These are phyloP conservation scores for Ornithoptera priamus DNA, from an alignment of 2,888 invertebrate genomes.

Conservation along the genomic window DNA sequence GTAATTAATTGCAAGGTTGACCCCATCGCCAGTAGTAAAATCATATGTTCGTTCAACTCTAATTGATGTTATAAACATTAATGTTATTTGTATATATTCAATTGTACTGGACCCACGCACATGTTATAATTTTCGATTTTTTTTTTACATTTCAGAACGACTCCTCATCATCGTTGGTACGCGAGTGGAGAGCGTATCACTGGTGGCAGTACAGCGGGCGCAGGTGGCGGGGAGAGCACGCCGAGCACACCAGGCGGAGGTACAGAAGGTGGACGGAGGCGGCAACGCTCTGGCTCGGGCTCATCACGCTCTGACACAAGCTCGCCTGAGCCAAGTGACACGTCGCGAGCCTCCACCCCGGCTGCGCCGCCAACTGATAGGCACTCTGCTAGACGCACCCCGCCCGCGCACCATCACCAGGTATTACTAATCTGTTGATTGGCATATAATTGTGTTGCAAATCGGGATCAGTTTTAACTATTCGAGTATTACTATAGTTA, in stretches of 20 bases:
- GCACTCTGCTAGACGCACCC: slow-evolving; percentile 55
- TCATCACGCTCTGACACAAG: slow-evolving; percentile 77
- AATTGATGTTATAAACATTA: no score
- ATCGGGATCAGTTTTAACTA: no score
- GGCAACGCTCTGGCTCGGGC: slow-evolving; percentile 77
- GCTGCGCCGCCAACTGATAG: slow-evolving; percentile 65
- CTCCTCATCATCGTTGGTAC: slow-evolving; percentile 71
- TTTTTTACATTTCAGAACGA: slow-evolving; percentile 45
- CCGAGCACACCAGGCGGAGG: slow-evolving; percentile 73
- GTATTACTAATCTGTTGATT: slow-evolving; percentile 21
- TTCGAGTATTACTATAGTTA: no score
- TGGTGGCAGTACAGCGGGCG: slow-evolving; percentile 40
- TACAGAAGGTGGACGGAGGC: slow-evolving; percentile 67
- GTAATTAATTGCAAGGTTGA: no score
- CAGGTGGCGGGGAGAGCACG: slow-evolving; percentile 56
- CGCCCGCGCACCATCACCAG: slow-evolving; percentile 45
- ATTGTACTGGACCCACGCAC: no score
- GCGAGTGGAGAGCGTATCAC: slow-evolving; percentile 52
- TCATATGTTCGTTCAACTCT: no score
- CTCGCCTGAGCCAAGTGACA: slow-evolving; percentile 80
- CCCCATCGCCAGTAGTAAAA: no score
- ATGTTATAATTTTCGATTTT: background rate
- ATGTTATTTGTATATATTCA: no score
- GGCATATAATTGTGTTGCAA: no score
- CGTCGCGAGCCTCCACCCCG: slow-evolving; percentile 81